Percentiles rank a stretch among this genome's conserved stretches.
Evolutionary conservation across 2,113 vertebrate genomes (phyloP).

Genomic region (Poicephalus meyeri): DNA sequence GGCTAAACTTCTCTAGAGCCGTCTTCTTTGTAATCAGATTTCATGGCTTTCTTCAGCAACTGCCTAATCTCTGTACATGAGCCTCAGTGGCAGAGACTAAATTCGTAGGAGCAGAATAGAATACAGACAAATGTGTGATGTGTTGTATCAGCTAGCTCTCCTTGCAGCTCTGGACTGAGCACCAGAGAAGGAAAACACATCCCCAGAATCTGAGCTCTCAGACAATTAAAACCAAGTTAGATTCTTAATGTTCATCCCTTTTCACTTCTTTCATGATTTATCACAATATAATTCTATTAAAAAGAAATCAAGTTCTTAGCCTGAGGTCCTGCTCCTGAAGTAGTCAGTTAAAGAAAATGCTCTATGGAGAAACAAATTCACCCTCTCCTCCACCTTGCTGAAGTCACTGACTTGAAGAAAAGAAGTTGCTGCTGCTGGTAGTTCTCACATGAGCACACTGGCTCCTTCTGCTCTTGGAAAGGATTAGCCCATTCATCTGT

Average conservation of each 20-base stretch:
- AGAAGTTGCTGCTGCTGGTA: not conserved
- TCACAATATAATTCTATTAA: not conserved
- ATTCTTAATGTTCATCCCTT: not conserved
- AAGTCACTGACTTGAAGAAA: not conserved
- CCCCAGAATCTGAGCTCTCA: not conserved
- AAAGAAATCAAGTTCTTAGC: not conserved
- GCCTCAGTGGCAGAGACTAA: not conserved
- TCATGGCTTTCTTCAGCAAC: not conserved
- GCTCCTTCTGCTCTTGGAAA: not conserved
- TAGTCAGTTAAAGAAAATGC: not conserved
- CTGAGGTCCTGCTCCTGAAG: not conserved
- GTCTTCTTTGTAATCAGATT: not conserved
- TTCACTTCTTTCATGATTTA: not conserved
- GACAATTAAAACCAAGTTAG: not conserved
- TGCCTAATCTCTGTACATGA: not conserved
- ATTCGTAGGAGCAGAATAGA: not conserved
- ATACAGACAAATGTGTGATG: not conserved
- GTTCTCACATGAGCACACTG: not conserved
- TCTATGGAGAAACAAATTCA: not conserved
- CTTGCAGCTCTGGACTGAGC: not conserved
- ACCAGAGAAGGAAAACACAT: not conserved
- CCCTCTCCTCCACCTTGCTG: not conserved
- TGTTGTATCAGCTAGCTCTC: not conserved
- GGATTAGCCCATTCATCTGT: not conserved
- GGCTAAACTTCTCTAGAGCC: not conserved